Conservation (phyloP, 2,888 invertebrate species). For the Tricholauxania praeusta region DNA sequence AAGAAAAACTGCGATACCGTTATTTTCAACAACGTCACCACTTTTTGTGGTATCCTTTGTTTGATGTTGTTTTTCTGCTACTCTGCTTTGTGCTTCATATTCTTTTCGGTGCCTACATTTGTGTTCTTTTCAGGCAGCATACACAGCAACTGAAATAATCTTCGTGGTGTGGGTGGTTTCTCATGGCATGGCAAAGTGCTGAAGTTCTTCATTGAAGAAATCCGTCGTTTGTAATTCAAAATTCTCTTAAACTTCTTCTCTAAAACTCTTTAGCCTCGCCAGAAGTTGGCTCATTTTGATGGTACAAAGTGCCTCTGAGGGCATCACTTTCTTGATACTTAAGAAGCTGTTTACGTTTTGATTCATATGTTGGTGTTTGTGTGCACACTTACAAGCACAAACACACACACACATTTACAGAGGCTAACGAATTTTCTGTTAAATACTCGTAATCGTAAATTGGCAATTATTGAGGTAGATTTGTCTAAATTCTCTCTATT, state of each 20-base stretch:
- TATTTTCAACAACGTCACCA: too few species aligned
- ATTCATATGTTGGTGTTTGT: constrained; percentile 53
- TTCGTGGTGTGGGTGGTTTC: too few species aligned
- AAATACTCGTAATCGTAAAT: constrained; percentile 4
- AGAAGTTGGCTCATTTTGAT: background rate
- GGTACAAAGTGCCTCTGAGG: constrained; percentile 21
- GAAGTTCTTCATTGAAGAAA: too few species aligned
- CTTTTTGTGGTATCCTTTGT: too few species aligned
- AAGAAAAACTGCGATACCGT: too few species aligned
- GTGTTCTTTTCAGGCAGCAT: too few species aligned
- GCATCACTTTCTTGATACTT: constrained; percentile 40
- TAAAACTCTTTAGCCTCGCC: constrained; percentile 27
- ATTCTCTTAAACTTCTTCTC: constrained; percentile 8
- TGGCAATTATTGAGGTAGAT: background rate
- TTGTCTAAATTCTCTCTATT: background rate
- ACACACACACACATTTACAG: constrained; percentile 15
- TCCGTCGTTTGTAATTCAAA: background rate
- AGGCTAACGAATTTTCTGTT: background rate
- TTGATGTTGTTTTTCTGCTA: background rate
- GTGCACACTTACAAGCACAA: constrained; percentile 16
- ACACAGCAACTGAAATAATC: too few species aligned
- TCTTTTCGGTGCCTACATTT: background rate
- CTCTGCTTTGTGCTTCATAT: background rate
- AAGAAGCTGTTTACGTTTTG: constrained; percentile 56
- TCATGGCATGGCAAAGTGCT: too few species aligned